These are phyloP conservation scores for Oscheius myriophilus DNA, from an alignment of 2,888 invertebrate species.

Conservation along the genomic window DNA sequence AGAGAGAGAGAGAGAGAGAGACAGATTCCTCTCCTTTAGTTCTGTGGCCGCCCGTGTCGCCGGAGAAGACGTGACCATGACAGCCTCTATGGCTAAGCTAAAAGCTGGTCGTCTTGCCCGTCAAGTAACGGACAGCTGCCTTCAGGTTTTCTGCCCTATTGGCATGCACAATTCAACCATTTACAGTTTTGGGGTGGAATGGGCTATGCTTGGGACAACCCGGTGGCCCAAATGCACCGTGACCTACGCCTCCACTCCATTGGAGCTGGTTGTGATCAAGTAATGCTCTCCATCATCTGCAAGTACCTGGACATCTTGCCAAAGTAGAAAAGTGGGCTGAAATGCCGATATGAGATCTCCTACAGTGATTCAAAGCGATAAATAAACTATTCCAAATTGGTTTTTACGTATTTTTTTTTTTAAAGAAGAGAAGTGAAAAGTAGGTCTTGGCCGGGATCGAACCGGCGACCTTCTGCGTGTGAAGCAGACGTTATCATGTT, in stretches of 20 bases:
- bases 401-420: too few species aligned
- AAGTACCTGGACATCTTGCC: slow-evolving; percentile 72
- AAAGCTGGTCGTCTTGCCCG: slow-evolving; percentile 74
- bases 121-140: slow-evolving; percentile 74
- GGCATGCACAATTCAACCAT: not conserved
- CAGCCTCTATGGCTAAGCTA: slow-evolving; percentile 76
- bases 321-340: slow-evolving; percentile 7
- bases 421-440: too few species aligned
- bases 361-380: too few species aligned
- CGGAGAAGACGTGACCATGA: slow-evolving; percentile 74
- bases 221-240: slow-evolving; percentile 72
- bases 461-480: slow-evolving; percentile 66
- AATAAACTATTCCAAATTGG: too few species aligned
- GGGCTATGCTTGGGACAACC: slow-evolving; percentile 75
- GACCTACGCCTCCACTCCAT: slow-evolving; percentile 75
- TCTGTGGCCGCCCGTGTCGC: slow-evolving; percentile 61
- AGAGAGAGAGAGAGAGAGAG: not conserved
- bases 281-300: slow-evolving; percentile 76
- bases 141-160: slow-evolving; percentile 63
- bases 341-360: not conserved
- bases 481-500: slow-evolving; percentile 60
- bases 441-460: slow-evolving; percentile 55
- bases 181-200: slow-evolving; percentile 76
- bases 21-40: slow-evolving; percentile 8
- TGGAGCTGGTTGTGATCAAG: slow-evolving; percentile 76